Conservation (phyloP, 2,113 vertebrate species). For the Rousettus leschenaultii region DNA sequence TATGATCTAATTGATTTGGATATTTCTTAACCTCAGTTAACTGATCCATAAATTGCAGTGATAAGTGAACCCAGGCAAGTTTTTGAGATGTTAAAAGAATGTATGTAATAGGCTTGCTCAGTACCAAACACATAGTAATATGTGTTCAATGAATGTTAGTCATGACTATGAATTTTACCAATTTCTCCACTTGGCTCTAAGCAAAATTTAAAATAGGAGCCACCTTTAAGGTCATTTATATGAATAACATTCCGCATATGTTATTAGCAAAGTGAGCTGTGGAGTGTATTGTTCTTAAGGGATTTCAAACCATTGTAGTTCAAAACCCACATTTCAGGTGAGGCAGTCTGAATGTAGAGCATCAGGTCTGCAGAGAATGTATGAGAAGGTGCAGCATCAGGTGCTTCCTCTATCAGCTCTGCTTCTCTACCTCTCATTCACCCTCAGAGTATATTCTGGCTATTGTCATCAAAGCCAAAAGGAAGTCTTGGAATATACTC, state of each 20-base stretch:
- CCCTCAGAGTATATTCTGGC: not conserved
- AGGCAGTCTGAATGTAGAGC: not conserved
- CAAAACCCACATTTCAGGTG: not conserved
- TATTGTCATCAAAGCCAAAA: not conserved
- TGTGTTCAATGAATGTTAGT: not conserved
- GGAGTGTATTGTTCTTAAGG: not conserved
- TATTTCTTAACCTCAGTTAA: not conserved
- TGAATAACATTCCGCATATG: not conserved
- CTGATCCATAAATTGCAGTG: not conserved
- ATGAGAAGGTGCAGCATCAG: accelerated
- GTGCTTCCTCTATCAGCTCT: accelerated
- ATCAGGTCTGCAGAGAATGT: not conserved
- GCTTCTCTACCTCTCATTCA: not conserved
- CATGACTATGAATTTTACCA: not conserved
- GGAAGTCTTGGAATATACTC: not conserved
- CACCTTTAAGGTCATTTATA: not conserved
- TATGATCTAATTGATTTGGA: not conserved
- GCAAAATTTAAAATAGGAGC: not conserved
- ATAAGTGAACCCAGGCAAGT: not conserved
- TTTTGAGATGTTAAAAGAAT: not conserved
- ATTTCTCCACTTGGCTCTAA: not conserved
- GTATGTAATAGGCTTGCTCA: not conserved
- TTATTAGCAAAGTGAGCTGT: not conserved
- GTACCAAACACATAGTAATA: not conserved
- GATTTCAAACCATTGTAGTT: not conserved